These are phyloP conservation scores for Ptilorrhoa leucosticta DNA, from an alignment of 2,113 vertebrate species.

Conservation along the genomic window DNA sequence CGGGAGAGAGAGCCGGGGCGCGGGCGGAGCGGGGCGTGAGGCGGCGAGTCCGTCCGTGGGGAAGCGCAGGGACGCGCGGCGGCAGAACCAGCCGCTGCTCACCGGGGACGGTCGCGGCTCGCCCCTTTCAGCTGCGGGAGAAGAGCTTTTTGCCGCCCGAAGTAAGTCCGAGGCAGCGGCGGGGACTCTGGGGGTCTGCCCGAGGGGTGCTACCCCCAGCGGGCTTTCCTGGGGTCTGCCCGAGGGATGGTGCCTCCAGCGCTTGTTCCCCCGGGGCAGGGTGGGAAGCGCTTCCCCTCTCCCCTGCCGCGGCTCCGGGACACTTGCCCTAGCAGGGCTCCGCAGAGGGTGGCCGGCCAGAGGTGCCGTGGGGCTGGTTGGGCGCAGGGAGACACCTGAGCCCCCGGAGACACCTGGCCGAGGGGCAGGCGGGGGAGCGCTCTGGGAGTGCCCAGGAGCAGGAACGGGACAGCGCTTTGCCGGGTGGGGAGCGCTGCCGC, in stretches of 20 bases:
- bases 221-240: not conserved
- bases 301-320: not conserved
- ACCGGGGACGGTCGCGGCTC: not conserved
- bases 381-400: not conserved
- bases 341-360: not conserved
- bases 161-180: slow-evolving; percentile 7
- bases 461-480: not conserved
- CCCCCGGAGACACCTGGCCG: not conserved
- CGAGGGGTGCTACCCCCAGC: not conserved
- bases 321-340: not conserved
- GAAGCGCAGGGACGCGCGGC: not conserved
- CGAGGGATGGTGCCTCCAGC: not conserved
- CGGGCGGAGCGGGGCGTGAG: not conserved
- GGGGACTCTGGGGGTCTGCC: not conserved
- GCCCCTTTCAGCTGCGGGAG: not conserved
- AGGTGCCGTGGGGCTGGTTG: not conserved
- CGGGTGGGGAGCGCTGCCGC: not conserved
- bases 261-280: not conserved
- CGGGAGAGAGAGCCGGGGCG: not conserved
- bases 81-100: not conserved
- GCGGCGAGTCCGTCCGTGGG: not conserved
- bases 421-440: rapidly evolving
- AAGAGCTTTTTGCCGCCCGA: not conserved
- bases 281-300: not conserved
- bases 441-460: not conserved